phyloP scores from a whole-genome alignment of 2,888 invertebrate species.

The Epistrophe eligans region DNA sequence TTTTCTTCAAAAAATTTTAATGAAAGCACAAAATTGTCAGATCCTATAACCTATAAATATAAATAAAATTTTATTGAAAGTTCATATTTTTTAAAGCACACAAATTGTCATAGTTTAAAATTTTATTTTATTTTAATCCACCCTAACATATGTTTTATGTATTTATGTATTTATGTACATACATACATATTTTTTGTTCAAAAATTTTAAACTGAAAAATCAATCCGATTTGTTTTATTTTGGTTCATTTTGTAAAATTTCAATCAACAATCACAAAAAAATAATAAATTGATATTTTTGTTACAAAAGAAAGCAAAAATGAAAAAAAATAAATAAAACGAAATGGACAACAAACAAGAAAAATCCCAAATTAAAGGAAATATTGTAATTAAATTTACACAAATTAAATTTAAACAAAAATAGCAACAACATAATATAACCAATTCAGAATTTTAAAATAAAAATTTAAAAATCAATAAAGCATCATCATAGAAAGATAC shows the following conservation, averaged over 20 bases:
- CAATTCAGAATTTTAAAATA: neutral
- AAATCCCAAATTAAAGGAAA: neutral
- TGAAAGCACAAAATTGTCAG: no score
- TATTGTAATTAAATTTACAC: neutral
- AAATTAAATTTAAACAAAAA: conserved; percentile 1
- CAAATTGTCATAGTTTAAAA: no score
- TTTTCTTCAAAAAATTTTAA: no score
- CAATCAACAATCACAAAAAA: neutral
- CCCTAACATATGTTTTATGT: no score
- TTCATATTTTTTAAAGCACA: no score
- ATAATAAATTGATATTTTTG: neutral
- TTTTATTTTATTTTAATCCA: no score
- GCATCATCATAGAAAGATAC: neutral
- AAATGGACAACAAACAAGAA: neutral
- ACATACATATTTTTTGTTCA: no score
- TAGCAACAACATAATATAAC: neutral
- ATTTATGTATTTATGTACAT: no score
- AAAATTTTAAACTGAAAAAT: neutral
- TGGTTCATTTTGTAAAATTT: neutral
- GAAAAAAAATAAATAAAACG: neutral
- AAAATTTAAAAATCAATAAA: conserved; percentile 2
- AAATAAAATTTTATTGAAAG: no score
- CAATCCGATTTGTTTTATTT: neutral
- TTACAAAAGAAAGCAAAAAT: neutral
- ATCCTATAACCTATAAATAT: no score